Percentiles rank a stretch among this genome's conserved stretches.
phyloP scores from a whole-genome alignment of 2,113 vertebrate species.

The Prionailurus viverrinus region DNA sequence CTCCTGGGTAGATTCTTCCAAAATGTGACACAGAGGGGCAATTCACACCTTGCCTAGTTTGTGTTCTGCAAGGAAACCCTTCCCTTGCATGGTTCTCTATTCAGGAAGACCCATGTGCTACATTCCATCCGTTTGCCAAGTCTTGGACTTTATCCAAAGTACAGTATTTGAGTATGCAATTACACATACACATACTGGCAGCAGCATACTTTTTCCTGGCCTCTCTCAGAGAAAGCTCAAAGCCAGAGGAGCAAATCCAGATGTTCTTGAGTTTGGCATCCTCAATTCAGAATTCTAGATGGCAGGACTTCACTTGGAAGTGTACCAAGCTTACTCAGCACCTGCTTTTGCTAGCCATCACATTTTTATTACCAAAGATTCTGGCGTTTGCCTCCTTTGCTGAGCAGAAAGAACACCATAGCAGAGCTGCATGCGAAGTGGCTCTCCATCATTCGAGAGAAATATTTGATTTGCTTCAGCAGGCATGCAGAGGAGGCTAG shows the following conservation, averaged over 20 bases:
- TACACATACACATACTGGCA: constrained; percentile 14
- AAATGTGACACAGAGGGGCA: not conserved
- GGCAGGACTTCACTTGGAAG: constrained; percentile 6
- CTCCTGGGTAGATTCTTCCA: constrained; percentile 31
- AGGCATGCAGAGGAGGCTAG: not conserved
- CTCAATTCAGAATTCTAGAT: constrained; percentile 50
- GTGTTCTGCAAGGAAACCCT: constrained; percentile 19
- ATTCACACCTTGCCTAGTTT: constrained; percentile 8
- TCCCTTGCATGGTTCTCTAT: not conserved
- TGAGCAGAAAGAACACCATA: not conserved
- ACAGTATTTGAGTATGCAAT: constrained; percentile 47
- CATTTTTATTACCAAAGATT: constrained; percentile 57
- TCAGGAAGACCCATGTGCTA: constrained; percentile 13
- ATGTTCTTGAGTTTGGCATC: constrained; percentile 64
- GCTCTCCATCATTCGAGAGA: constrained; percentile 26
- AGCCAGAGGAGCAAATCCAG: constrained; percentile 59
- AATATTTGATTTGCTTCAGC: not conserved
- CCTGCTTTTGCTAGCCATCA: constrained; percentile 47
- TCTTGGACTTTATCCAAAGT: constrained; percentile 53
- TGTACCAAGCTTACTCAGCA: constrained; percentile 42
- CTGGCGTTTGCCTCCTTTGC: constrained; percentile 34
- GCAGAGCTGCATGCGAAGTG: not conserved
- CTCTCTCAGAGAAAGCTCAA: constrained; percentile 17
- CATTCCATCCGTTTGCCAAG: constrained; percentile 42
- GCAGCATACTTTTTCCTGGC: constrained; percentile 8